Conservation (phyloP, 2,113 vertebrate genomes). For the Erythrolamprus reginae region DNA sequence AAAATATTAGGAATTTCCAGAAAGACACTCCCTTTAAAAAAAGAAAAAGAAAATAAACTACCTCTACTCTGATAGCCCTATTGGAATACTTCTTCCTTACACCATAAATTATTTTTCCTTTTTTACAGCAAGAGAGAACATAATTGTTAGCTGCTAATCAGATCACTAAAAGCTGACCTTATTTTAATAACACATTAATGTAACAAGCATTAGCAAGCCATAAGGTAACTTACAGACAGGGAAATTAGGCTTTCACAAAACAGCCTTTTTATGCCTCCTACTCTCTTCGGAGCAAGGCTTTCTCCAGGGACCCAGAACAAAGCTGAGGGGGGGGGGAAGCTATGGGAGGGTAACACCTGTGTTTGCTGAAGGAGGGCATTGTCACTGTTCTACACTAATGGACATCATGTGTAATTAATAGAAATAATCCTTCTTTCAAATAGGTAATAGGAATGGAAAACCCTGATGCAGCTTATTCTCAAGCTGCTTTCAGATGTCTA, state of each 20-base stretch:
- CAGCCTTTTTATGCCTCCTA: neutral
- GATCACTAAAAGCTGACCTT: neutral
- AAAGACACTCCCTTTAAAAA: neutral
- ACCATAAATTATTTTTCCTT: neutral
- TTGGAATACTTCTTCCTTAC: neutral
- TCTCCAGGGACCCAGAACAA: neutral
- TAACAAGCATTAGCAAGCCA: neutral
- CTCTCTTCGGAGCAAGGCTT: neutral
- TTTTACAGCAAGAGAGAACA: neutral
- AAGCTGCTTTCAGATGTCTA: neutral
- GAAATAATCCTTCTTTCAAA: neutral
- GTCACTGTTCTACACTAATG: neutral
- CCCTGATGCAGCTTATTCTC: neutral
- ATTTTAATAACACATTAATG: neutral
- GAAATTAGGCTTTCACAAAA: neutral
- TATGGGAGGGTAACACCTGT: neutral
- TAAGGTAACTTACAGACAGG: neutral
- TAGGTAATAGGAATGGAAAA: neutral
- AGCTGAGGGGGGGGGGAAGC: neutral
- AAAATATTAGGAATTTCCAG: neutral
- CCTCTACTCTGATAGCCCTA: neutral
- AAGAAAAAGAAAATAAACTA: neutral
- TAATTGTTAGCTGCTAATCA: fast-evolving
- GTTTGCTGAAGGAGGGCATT: neutral
- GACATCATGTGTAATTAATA: neutral